A percentile compares a stretch with the other conserved stretches of the same genome.
These are phyloP conservation scores for Ia io DNA, from an alignment of 2,113 vertebrate species.

Conservation along the genomic window DNA sequence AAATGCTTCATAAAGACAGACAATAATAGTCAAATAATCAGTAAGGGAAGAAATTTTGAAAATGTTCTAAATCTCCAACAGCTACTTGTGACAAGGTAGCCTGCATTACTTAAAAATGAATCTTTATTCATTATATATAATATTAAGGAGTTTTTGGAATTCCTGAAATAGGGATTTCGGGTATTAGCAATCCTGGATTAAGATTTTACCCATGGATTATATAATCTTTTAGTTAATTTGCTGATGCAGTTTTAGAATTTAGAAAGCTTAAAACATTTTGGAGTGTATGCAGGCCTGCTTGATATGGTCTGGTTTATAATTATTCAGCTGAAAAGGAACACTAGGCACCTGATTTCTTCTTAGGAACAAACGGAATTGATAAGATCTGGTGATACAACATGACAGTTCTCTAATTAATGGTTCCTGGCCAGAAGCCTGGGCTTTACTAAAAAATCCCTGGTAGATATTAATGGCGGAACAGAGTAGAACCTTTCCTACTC, in stretches of 20 bases:
- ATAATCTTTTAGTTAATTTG: constrained; percentile 37
- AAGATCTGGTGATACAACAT: neutral
- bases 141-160: constrained; percentile 17
- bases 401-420: neutral
- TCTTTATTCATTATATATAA: constrained; percentile 21
- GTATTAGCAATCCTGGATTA: neutral
- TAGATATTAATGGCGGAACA: neutral
- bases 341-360: constrained; percentile 16
- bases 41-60: neutral
- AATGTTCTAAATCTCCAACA: constrained; percentile 39
- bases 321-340: constrained; percentile 31
- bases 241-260: constrained; percentile 7
- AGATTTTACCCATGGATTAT: constrained; percentile 2
- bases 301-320: neutral
- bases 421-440: neutral
- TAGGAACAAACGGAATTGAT: constrained; percentile 18
- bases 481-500: neutral
- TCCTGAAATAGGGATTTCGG: neutral
- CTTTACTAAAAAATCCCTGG: neutral
- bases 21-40: constrained; percentile 43
- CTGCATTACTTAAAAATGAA: constrained; percentile 40
- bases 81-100: constrained; percentile 12
- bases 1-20: constrained; percentile 37
- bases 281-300: neutral
- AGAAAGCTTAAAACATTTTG: neutral